Conservation (phyloP, 2,888 invertebrate genomes). For the Protonemura montana region DNA sequence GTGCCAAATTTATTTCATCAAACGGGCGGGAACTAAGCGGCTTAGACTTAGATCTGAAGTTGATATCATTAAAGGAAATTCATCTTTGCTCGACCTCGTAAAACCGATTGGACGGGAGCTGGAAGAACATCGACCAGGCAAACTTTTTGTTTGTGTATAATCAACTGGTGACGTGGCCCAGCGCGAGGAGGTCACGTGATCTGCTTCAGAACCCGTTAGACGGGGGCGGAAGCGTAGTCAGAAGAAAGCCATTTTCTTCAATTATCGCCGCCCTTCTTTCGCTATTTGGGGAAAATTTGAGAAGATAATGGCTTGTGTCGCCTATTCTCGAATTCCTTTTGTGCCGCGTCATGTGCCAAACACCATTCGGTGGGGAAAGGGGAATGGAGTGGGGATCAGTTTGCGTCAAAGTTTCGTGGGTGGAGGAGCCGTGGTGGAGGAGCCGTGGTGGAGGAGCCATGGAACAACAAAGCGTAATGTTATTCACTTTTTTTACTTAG, state of each 20-base stretch:
- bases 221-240: neutral
- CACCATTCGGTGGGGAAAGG: neutral
- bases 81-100: constrained; percentile 7
- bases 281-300: neutral
- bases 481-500: too few species aligned
- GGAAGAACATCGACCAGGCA: constrained; percentile 4
- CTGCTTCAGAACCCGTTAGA: neutral
- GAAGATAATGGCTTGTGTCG: neutral
- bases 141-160: constrained; percentile 37
- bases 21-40: constrained; percentile 26
- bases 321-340: neutral
- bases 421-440: neutral
- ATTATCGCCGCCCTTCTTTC: neutral
- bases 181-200: neutral
- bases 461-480: too few species aligned
- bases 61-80: constrained; percentile 39
- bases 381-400: neutral
- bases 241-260: constrained; percentile 1
- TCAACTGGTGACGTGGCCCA: constrained; percentile 5
- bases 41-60: constrained; percentile 26
- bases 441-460: too few species aligned
- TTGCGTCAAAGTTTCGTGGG: too few species aligned
- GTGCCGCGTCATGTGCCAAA: neutral
- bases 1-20: constrained; percentile 41
- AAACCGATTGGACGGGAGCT: constrained; percentile 26